These are phyloP conservation scores for Nasonovia ribisnigri DNA, from an alignment of 2,888 invertebrate genomes.

Conservation along the genomic window DNA sequence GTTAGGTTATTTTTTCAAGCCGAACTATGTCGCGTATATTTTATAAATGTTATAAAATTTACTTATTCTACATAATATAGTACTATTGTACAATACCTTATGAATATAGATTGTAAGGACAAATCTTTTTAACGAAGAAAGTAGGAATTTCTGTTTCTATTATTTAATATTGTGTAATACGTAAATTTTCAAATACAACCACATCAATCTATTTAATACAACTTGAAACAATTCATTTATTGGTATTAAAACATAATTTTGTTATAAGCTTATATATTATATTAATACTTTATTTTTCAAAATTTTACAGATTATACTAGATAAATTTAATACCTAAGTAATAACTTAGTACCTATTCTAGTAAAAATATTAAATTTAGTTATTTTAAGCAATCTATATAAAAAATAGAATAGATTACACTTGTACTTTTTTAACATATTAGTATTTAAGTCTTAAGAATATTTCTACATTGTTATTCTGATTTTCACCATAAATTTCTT, in stretches of 20 bases:
- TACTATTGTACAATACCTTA: not conserved
- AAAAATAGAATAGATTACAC: not conserved
- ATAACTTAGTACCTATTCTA: not conserved
- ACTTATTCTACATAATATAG: not conserved
- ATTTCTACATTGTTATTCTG: not conserved
- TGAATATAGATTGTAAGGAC: not conserved
- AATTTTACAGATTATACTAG: not conserved
- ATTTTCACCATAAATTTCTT: not conserved
- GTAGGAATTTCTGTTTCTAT: not conserved
- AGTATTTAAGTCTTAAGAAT: not conserved
- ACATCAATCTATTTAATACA: not conserved
- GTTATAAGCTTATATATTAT: not conserved
- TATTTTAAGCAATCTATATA: not conserved
- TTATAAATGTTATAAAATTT: not conserved
- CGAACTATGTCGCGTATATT: not conserved
- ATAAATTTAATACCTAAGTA: not conserved
- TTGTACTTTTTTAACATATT: not conserved
- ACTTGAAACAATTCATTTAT: not conserved
- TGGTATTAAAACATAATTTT: not conserved
- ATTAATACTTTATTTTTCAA: not conserved
- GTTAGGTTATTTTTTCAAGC: not conserved
- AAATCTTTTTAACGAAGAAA: not conserved
- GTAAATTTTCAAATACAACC: not conserved
- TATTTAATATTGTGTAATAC: not conserved
- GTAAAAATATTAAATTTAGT: not conserved